phyloP scores from a whole-genome alignment of 2,113 vertebrate species.

The Mola mola region DNA sequence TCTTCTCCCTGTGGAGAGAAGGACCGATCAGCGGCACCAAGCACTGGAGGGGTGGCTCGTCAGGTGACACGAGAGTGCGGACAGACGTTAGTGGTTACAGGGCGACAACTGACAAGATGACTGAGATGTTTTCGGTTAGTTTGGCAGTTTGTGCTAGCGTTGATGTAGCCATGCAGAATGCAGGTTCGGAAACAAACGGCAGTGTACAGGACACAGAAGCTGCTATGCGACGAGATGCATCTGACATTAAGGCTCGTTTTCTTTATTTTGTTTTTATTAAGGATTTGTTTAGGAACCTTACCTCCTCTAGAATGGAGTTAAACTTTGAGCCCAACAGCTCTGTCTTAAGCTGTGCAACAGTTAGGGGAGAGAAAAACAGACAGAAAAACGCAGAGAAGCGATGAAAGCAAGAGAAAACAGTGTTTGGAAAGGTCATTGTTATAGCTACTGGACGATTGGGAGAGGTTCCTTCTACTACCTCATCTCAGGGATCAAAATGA shows the following conservation, averaged over 20 bases:
- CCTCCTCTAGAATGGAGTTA: conserved; percentile 89
- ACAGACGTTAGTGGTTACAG: conserved; percentile 66
- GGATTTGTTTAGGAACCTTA: conserved; percentile 79
- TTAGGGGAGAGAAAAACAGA: conserved; percentile 84
- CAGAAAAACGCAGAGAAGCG: conserved; percentile 83
- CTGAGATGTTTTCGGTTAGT: conserved; percentile 68
- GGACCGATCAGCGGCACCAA: conserved; percentile 40
- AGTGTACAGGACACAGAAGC: conserved; percentile 61
- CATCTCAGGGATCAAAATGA: conserved; percentile 51
- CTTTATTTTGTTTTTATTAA: conserved; percentile 38
- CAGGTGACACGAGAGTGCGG: conserved; percentile 1
- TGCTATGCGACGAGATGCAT: conserved; percentile 61
- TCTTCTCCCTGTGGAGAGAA: conserved; percentile 81
- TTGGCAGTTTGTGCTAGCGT: conserved; percentile 60
- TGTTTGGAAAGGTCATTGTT: conserved; percentile 74
- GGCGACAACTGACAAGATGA: conserved; percentile 55
- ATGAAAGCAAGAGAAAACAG: conserved; percentile 83
- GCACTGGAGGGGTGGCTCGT: conserved; percentile 12
- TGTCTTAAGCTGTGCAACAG: conserved; percentile 87
- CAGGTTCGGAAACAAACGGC: conserved; percentile 42
- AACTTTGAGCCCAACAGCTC: conserved; percentile 89
- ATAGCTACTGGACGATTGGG: conserved; percentile 60
- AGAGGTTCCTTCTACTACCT: conserved; percentile 39
- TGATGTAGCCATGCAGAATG: conserved; percentile 64
- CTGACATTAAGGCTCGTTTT: conserved; percentile 58